phyloP scores from a whole-genome alignment of 2,113 vertebrate genomes.

The Phaethon lepturus region DNA sequence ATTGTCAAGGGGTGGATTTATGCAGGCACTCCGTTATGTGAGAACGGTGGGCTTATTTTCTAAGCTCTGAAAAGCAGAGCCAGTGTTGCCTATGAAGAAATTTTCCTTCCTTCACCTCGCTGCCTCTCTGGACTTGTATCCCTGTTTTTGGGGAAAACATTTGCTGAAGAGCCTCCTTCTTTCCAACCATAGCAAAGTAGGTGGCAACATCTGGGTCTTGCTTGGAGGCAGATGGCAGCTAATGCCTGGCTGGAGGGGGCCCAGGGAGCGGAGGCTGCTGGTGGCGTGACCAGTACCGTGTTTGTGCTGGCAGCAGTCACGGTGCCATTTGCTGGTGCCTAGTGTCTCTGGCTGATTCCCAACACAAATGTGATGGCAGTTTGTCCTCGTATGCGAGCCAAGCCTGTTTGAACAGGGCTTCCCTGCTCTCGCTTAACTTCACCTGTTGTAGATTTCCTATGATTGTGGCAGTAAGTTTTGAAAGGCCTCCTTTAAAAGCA shows the following conservation, averaged over 20 bases:
- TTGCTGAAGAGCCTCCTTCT: background rate
- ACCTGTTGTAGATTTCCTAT: background rate
- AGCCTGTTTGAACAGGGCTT: background rate
- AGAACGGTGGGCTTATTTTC: background rate
- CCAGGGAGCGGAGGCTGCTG: background rate
- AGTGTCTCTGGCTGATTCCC: background rate
- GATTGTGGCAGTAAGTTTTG: background rate
- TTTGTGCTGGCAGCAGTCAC: background rate
- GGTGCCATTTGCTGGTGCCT: background rate
- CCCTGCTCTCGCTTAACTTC: background rate
- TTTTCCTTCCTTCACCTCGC: background rate
- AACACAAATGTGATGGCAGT: background rate
- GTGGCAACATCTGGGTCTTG: background rate
- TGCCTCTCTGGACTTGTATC: background rate
- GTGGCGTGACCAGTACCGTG: background rate
- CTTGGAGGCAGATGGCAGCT: background rate
- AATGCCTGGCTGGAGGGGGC: background rate
- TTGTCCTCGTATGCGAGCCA: background rate
- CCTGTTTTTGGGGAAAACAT: background rate
- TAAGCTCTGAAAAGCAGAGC: background rate
- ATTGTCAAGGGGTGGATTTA: background rate
- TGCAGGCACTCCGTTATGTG: background rate
- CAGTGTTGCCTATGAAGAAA: background rate
- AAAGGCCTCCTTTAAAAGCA: background rate
- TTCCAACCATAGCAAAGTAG: background rate